Percentiles rank a stretch among this genome's conserved stretches.
Evolutionary conservation across 2,113 vertebrate genomes (phyloP).

Genomic region (Paracanthobrama guichenoti): DNA sequence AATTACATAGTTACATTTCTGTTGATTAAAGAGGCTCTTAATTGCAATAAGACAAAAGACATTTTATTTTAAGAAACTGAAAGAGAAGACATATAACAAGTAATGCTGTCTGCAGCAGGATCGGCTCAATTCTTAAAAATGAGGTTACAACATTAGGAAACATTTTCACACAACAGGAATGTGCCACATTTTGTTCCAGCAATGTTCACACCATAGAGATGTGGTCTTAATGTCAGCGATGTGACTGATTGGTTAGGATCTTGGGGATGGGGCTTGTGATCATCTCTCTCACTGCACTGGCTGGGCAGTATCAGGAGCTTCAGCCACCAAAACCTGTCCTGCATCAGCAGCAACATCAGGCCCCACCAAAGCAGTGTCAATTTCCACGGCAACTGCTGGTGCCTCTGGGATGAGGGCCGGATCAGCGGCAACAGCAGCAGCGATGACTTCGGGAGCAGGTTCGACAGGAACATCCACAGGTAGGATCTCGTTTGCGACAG

Average conservation of each 20-base stretch:
- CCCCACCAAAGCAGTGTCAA: conserved; percentile 22
- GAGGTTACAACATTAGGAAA: conserved; percentile 33
- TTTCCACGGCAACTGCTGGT: conserved; percentile 4
- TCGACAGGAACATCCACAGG: not conserved
- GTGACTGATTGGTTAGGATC: not conserved
- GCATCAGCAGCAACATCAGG: conserved; percentile 37
- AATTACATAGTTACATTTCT: conserved; percentile 3
- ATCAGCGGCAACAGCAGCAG: conserved; percentile 24
- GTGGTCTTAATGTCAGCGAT: not conserved
- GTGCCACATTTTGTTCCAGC: conserved; percentile 9
- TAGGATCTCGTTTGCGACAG: not conserved
- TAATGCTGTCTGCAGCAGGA: not conserved
- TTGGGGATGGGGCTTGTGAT: not conserved
- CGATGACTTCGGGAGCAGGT: conserved; percentile 1
- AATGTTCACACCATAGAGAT: conserved; percentile 3
- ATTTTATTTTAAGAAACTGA: conserved; percentile 47
- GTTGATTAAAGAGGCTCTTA: conserved; percentile 18
- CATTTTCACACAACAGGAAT: conserved; percentile 20
- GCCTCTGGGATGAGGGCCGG: conserved; percentile 34
- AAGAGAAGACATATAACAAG: conserved; percentile 6
- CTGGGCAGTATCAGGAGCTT: not conserved
- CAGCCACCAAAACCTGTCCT: conserved; percentile 46
- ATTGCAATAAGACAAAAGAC: not conserved
- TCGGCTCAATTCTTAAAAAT: conserved; percentile 26
- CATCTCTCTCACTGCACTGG: not conserved